Conservation (phyloP, 2,888 invertebrate genomes). For the Cecidostiba fungosa region DNA sequence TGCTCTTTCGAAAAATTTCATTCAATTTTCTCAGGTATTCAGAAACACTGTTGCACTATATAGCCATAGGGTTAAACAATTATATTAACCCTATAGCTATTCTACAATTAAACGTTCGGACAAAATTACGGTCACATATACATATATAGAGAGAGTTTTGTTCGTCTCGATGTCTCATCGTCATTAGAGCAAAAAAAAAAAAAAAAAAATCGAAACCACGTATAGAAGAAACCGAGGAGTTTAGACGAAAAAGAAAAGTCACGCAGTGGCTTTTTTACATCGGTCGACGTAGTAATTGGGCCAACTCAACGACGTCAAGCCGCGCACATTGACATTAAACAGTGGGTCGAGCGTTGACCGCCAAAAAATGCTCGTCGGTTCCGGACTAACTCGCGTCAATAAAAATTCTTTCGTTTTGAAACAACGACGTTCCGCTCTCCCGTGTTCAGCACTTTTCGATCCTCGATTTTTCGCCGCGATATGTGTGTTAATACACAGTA, state of each 20-base stretch:
- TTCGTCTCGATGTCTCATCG: background rate
- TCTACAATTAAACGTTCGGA: background rate
- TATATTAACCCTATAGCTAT: too few species aligned
- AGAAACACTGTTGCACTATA: too few species aligned
- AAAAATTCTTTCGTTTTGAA: slow-evolving; percentile 1
- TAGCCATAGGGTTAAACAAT: too few species aligned
- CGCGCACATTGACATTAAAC: slow-evolving; percentile 23
- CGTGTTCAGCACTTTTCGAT: background rate
- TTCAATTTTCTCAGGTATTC: too few species aligned
- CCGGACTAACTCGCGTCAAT: slow-evolving; percentile 12
- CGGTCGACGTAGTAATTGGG: slow-evolving; percentile 7
- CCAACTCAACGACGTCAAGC: background rate
- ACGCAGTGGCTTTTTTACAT: background rate
- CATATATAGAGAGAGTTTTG: background rate
- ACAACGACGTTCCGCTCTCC: background rate
- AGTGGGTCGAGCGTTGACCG: slow-evolving; percentile 33
- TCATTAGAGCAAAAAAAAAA: background rate
- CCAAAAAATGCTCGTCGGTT: slow-evolving; percentile 40
- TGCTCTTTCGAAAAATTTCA: too few species aligned
- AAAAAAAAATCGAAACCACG: background rate
- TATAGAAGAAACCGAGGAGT: background rate
- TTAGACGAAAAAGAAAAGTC: background rate
- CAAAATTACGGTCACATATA: background rate
- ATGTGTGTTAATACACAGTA: background rate
- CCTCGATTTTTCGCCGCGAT: background rate